Percentiles rank a stretch among this genome's conserved stretches.
Conservation (phyloP, 2,797 vertebrate genomes). For the Gymnothorax javanicus region DNA sequence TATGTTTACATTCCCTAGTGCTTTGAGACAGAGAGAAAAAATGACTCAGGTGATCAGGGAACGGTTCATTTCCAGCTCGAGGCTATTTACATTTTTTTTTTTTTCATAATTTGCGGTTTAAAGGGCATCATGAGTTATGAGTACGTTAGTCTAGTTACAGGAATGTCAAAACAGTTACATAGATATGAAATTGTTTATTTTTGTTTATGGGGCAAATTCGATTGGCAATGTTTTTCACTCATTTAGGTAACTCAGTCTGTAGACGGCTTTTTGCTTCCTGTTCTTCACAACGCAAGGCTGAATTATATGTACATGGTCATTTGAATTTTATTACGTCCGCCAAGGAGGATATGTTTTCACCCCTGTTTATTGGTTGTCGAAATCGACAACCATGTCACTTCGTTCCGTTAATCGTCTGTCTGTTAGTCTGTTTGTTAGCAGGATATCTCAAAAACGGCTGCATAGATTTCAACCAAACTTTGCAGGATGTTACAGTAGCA, state of each 20-base stretch:
- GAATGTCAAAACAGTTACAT: neutral
- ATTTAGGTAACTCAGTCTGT: neutral
- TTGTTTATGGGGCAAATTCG: neutral
- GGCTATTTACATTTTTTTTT: constrained; percentile 41
- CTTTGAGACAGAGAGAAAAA: constrained; percentile 28
- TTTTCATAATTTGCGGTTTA: constrained; percentile 15
- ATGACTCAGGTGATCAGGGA: neutral
- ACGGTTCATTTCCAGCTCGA: constrained; percentile 41
- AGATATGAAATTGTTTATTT: neutral
- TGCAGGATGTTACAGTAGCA: no score
- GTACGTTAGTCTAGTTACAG: neutral
- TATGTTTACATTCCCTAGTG: constrained; percentile 68
- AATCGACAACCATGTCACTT: no score
- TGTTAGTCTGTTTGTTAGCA: no score
- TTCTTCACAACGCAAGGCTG: neutral
- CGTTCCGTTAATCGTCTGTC: no score
- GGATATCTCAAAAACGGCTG: no score
- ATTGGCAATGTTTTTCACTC: neutral
- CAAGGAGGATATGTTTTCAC: no score
- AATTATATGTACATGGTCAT: no score
- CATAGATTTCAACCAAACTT: no score
- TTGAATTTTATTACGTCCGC: no score
- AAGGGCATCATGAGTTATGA: neutral
- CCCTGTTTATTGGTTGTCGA: no score
- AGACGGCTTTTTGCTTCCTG: neutral